phyloP scores from a whole-genome alignment of 1,140 invertebrate species.

The Charaxes varanes region DNA sequence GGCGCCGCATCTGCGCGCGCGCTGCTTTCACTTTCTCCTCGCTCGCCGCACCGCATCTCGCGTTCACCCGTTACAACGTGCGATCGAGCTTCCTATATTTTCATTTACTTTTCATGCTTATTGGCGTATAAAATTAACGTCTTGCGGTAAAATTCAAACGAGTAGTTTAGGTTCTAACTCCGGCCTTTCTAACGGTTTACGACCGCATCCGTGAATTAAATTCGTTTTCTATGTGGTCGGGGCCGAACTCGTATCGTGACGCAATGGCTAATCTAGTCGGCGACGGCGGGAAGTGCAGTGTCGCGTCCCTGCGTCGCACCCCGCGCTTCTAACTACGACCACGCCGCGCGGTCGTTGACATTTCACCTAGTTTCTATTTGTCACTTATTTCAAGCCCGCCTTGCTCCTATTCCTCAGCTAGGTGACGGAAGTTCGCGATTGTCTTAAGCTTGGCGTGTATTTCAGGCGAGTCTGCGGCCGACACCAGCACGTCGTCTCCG shows the following conservation, averaged over 20 bases:
- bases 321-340: slow-evolving; percentile 59
- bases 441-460: slow-evolving; percentile 34
- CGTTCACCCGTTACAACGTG: slow-evolving; percentile 36
- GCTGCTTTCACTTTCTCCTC: slow-evolving; percentile 69
- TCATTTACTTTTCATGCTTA: slow-evolving; percentile 32
- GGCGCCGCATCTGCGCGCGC: slow-evolving; percentile 60
- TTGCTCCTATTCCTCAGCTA: slow-evolving; percentile 45
- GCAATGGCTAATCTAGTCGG: slow-evolving; percentile 72
- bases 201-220: slow-evolving; percentile 41
- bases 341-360: slow-evolving; percentile 66
- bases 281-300: slow-evolving; percentile 72
- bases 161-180: too few relatives aligned
- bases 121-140: slow-evolving; percentile 5
- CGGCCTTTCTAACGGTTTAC: slow-evolving; percentile 14
- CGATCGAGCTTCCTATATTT: slow-evolving; percentile 53
- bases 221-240: slow-evolving; percentile 47
- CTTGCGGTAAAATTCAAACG: too few relatives aligned
- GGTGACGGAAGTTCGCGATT: slow-evolving; percentile 23
- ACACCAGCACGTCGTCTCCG: slow-evolving; percentile 91
- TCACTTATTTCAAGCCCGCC: slow-evolving; percentile 54
- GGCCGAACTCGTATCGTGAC: slow-evolving; percentile 54
- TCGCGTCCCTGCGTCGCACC: slow-evolving; percentile 64
- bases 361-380: slow-evolving; percentile 72
- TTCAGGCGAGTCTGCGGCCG: slow-evolving; percentile 89
- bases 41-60: slow-evolving; percentile 52